Percentiles rank a stretch among this genome's conserved stretches.
These are phyloP conservation scores for roundworm (Caenorhabditis elegans) DNA, from an alignment of 1,140 invertebrate genomes.

Conservation along the genomic window WBcel235 BX284605.5:13086001-13086500, in stretches of 20 bases:
- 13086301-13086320: not conserved
- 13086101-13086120: constrained; percentile 15
- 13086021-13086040: not conserved
- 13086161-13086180: not conserved
- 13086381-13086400: not conserved
- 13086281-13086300: constrained; percentile 25
- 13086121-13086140: constrained; percentile 17
- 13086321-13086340: not conserved
- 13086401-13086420: not conserved
- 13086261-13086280: constrained; percentile 32
- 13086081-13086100: constrained; percentile 14
- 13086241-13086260: constrained; percentile 29
- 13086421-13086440: not conserved
- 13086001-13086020: not conserved
- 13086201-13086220: not conserved
- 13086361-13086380: not conserved
- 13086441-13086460: not conserved
- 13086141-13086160: constrained; percentile 10
- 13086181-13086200: not conserved
- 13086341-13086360: not conserved
- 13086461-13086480: not conserved
- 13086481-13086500: not conserved
- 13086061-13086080: not conserved
- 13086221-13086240: constrained; percentile 24
- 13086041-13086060: not conserved